Percentiles rank a stretch among this genome's conserved stretches.
These are phyloP conservation scores for Pteropus alecto DNA, from an alignment of 2,113 vertebrate genomes.

Conservation along the genomic window DNA sequence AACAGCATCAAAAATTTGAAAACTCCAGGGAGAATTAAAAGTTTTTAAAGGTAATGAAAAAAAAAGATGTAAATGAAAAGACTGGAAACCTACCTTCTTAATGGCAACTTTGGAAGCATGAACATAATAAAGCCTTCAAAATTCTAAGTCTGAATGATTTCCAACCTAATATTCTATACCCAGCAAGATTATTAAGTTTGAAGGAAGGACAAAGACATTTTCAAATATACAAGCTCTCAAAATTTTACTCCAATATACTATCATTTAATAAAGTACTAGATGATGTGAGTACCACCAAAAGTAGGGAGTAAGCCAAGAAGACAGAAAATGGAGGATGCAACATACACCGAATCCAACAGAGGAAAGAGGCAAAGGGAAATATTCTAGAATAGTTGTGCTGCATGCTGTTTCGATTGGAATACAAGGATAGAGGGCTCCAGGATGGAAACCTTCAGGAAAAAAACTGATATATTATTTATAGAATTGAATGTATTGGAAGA, in stretches of 20 bases:
- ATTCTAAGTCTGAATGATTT: background rate
- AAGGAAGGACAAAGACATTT: background rate
- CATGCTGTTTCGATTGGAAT: background rate
- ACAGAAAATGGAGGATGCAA: background rate
- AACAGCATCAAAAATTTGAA: background rate
- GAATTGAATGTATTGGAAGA: background rate
- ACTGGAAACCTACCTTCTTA: background rate
- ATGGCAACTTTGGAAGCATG: background rate
- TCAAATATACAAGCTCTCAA: background rate
- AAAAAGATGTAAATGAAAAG: background rate
- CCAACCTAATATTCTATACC: background rate
- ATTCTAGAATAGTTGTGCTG: background rate
- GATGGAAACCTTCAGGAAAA: background rate
- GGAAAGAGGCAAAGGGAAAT: background rate
- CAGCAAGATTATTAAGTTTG: background rate
- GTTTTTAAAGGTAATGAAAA: background rate
- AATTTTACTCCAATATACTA: background rate
- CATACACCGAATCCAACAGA: background rate
- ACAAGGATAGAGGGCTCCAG: background rate
- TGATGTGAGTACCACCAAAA: background rate
- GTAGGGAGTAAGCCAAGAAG: background rate
- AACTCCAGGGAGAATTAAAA: background rate
- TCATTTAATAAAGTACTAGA: background rate
- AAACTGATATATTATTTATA: background rate
- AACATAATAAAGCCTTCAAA: background rate